These are phyloP conservation scores for Drosophila chauvacae DNA, from an alignment of 1,140 invertebrate species.

Conservation along the genomic window DNA sequence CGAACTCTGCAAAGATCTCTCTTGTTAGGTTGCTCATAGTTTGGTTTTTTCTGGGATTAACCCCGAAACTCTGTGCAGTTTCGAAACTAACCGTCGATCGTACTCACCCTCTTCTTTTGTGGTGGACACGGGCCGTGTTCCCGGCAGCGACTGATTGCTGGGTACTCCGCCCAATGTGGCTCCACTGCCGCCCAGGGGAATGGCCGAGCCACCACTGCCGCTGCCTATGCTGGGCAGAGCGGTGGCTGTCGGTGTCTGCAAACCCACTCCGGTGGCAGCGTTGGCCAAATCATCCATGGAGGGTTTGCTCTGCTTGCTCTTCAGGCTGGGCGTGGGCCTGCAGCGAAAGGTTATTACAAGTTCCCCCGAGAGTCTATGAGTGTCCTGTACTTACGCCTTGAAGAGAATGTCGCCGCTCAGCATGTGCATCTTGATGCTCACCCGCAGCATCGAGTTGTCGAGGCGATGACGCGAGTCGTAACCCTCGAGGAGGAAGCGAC, in stretches of 20 bases:
- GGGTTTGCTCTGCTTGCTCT: slow-evolving; percentile 86
- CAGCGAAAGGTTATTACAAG: slow-evolving; percentile 41
- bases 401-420: slow-evolving; percentile 98
- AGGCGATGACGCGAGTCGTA: slow-evolving; percentile 95
- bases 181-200: slow-evolving; percentile 84
- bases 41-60: not conserved
- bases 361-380: not conserved
- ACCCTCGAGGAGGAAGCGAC: slow-evolving; percentile 96
- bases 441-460: slow-evolving; percentile 97
- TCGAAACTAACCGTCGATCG: no score
- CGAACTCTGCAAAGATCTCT: slow-evolving; percentile 85
- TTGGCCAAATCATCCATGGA: slow-evolving; percentile 74
- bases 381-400: slow-evolving; percentile 92
- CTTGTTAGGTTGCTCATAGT: not conserved
- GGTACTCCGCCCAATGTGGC: slow-evolving; percentile 67
- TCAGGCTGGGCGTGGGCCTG: slow-evolving; percentile 89
- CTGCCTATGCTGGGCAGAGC: slow-evolving; percentile 65
- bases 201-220: slow-evolving; percentile 58
- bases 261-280: slow-evolving; percentile 83
- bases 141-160: slow-evolving; percentile 55
- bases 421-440: slow-evolving; percentile 96
- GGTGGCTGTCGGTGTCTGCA: slow-evolving; percentile 76
- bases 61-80: not conserved
- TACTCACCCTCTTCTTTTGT: slow-evolving; percentile 87
- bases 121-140: slow-evolving; percentile 67